phyloP scores from a whole-genome alignment of 2,797 vertebrate genomes.

The Phrynocephalus forsythii region DNA sequence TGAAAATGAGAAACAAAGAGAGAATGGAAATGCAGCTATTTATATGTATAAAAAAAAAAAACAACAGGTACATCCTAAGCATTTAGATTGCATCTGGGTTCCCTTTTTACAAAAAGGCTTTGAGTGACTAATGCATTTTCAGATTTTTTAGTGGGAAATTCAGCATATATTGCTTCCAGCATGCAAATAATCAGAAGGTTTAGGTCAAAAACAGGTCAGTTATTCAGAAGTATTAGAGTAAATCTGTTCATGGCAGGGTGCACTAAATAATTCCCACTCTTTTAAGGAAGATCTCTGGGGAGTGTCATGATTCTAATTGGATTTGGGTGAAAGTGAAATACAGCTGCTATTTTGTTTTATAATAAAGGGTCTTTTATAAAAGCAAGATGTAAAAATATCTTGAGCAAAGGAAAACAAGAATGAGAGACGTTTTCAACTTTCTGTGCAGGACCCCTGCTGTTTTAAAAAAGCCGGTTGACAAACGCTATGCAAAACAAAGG shows the following conservation, averaged over 20 bases:
- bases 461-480: conserved; percentile 9
- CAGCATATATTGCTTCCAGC: conserved; percentile 33
- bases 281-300: conserved; percentile 47
- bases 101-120: conserved; percentile 71
- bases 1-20: conserved; percentile 88
- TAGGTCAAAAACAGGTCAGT: conserved; percentile 73
- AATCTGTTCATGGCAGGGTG: conserved; percentile 54
- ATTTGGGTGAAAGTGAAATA: conserved; percentile 53
- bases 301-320: conserved; percentile 52
- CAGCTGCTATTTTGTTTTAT: conserved; percentile 44
- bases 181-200: conserved; percentile 54
- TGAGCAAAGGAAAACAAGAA: accelerated
- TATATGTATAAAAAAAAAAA: conserved; percentile 83
- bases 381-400: not conserved
- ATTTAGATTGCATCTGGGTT: conserved; percentile 76
- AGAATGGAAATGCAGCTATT: conserved; percentile 83
- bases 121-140: conserved; percentile 50
- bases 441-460: not conserved
- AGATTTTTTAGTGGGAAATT: conserved; percentile 49
- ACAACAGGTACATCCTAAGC: conserved; percentile 78
- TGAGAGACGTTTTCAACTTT: not conserved
- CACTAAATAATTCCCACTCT: conserved; percentile 29
- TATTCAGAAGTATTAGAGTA: conserved; percentile 56
- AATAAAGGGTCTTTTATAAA: conserved; percentile 34
- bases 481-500: conserved; percentile 20